Evolutionary conservation across 1,140 invertebrate genomes (phyloP).

Genomic region (Lutraria rhynchaena): DNA sequence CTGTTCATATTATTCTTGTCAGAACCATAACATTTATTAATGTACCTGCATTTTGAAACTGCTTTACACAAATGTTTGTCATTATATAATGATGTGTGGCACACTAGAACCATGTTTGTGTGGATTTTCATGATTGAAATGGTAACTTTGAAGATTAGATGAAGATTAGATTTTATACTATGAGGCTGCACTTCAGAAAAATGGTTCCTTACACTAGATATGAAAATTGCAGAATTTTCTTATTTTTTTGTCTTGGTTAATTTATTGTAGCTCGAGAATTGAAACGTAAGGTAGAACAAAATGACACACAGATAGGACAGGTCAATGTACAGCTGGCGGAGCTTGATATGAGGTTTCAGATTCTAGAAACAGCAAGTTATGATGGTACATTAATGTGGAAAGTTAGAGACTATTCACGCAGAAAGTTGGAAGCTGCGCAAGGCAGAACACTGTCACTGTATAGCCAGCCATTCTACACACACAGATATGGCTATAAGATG

Average conservation of each 20-base stretch:
- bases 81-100: too few species aligned
- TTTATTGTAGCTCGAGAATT: constrained; percentile 41
- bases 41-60: too few species aligned
- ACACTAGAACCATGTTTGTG: too few species aligned
- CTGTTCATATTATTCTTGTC: too few species aligned
- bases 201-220: not conserved
- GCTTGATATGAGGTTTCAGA: constrained; percentile 69
- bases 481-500: constrained; percentile 79
- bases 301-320: constrained; percentile 66
- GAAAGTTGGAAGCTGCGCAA: constrained; percentile 71
- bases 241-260: too few species aligned
- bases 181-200: not conserved
- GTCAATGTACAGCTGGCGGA: constrained; percentile 68
- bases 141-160: too few species aligned
- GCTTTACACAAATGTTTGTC: too few species aligned
- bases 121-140: too few species aligned
- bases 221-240: too few species aligned
- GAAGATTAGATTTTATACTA: too few species aligned
- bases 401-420: constrained; percentile 66
- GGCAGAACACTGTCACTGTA: constrained; percentile 75
- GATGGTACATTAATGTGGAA: constrained; percentile 77
- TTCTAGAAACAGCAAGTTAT: constrained; percentile 72
- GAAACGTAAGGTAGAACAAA: constrained; percentile 52
- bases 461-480: constrained; percentile 80
- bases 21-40: too few species aligned